These are phyloP conservation scores for Eleginops maclovinus DNA, from an alignment of 2,113 vertebrate species.

Conservation along the genomic window DNA sequence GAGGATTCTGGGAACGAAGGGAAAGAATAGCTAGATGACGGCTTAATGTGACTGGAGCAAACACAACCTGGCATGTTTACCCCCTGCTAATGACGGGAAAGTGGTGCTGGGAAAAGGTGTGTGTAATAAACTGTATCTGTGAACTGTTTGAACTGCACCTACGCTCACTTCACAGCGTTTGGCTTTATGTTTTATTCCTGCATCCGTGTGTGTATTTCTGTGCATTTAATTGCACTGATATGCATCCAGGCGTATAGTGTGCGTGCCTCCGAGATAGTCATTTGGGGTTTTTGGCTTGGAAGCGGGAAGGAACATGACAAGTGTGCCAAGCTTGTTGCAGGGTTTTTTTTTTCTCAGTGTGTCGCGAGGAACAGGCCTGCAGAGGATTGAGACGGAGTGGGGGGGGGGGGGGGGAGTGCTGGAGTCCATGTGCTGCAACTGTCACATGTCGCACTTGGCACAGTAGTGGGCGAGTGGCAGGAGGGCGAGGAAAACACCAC, in stretches of 20 bases:
- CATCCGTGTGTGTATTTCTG: slow-evolving; percentile 24
- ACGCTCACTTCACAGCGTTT: neutral
- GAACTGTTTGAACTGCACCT: slow-evolving; percentile 18
- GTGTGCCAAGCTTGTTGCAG: slow-evolving; percentile 58
- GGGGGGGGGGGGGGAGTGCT: slow-evolving; percentile 1
- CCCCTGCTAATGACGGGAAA: slow-evolving; percentile 21
- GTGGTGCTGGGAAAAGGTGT: slow-evolving; percentile 24
- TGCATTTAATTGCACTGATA: slow-evolving; percentile 46
- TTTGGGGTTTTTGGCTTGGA: slow-evolving; percentile 45
- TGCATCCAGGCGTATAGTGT: neutral
- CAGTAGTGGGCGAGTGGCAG: slow-evolving; percentile 54
- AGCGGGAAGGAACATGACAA: slow-evolving; percentile 64
- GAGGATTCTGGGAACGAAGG: neutral
- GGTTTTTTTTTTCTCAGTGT: slow-evolving; percentile 60
- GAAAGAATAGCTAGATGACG: slow-evolving; percentile 8
- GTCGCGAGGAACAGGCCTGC: slow-evolving; percentile 23
- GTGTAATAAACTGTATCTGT: slow-evolving; percentile 14
- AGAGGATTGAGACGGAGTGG: slow-evolving; percentile 2
- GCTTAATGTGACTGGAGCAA: slow-evolving; percentile 44
- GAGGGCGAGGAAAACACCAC: slow-evolving; percentile 78
- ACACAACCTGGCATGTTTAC: slow-evolving; percentile 55
- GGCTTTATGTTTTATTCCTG: slow-evolving; percentile 17
- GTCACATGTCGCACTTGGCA: slow-evolving; percentile 80
- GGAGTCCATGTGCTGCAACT: slow-evolving; percentile 76
- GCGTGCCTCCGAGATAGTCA: slow-evolving; percentile 41